Conservation (phyloP, 2,888 invertebrate species). For the Xestia sexstrigata region DNA sequence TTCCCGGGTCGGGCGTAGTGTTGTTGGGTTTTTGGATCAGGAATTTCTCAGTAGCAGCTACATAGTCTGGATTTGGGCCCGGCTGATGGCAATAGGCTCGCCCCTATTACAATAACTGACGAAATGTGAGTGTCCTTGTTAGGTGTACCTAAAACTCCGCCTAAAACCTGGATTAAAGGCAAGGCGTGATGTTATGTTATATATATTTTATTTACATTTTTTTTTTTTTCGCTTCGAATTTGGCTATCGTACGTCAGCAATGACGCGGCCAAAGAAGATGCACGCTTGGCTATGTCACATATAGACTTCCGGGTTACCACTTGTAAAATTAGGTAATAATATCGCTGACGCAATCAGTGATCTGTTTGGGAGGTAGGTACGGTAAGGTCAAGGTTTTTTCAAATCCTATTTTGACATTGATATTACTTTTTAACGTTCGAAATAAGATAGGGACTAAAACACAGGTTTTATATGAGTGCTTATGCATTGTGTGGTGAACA, state of each 20-base stretch:
- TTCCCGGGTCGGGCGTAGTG: no score
- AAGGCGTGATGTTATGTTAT: background rate
- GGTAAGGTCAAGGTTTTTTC: background rate
- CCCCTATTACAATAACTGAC: background rate
- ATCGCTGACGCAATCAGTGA: background rate
- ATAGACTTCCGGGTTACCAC: background rate
- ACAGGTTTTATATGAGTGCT: background rate
- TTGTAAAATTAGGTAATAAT: background rate
- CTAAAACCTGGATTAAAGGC: background rate
- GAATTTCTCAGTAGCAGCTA: background rate
- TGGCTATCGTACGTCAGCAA: background rate
- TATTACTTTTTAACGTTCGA: background rate
- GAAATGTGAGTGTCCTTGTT: background rate
- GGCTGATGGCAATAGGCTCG: background rate
- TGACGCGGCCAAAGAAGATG: background rate
- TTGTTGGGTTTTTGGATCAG: background rate
- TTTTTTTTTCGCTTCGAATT: background rate
- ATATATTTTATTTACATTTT: background rate
- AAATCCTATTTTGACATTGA: background rate
- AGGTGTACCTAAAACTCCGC: background rate
- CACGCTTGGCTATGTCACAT: background rate
- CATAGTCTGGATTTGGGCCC: background rate
- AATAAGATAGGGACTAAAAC: background rate
- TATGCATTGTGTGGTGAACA: background rate
- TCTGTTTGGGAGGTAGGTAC: background rate